Evolutionary conservation across 2,797 vertebrate genomes (phyloP).

Genomic region (Argyrosomus regius): DNA sequence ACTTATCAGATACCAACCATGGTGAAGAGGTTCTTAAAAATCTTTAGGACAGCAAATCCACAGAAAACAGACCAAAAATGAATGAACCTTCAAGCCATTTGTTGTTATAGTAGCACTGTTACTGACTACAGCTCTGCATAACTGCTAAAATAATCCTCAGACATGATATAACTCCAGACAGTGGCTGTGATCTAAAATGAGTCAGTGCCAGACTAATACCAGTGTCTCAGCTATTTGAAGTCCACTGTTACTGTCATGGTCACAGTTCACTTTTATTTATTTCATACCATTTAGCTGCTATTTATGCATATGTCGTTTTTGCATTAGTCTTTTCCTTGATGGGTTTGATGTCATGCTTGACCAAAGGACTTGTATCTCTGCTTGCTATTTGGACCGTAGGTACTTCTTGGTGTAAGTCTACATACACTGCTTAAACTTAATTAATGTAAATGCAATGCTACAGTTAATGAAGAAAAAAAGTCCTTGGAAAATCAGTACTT

Average conservation of each 20-base stretch:
- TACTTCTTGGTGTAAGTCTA: conserved; percentile 3
- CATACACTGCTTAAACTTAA: background rate
- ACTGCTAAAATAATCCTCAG: conserved; percentile 53
- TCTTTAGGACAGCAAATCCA: background rate
- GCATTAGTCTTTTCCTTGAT: background rate
- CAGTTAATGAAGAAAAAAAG: background rate
- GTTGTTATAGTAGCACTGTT: conserved; percentile 21
- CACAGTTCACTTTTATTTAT: background rate
- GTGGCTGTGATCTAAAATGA: conserved; percentile 37
- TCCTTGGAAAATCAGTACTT: background rate
- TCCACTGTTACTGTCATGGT: background rate
- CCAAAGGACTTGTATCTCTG: background rate
- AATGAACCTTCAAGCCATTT: background rate
- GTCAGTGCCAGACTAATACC: conserved; percentile 29
- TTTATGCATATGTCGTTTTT: background rate
- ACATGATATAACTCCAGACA: conserved; percentile 28
- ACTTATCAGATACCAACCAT: background rate
- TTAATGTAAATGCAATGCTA: conserved; percentile 6
- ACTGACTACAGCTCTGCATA: conserved; percentile 9
- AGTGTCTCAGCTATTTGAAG: conserved; percentile 15
- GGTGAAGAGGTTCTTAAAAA: background rate
- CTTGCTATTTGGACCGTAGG: background rate
- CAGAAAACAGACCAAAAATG: background rate
- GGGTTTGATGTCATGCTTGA: background rate
- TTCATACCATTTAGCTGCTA: background rate